Base-by-base conservation (phyloP, 2,888 invertebrate species). In the Emmelina monodactyla region DNA sequence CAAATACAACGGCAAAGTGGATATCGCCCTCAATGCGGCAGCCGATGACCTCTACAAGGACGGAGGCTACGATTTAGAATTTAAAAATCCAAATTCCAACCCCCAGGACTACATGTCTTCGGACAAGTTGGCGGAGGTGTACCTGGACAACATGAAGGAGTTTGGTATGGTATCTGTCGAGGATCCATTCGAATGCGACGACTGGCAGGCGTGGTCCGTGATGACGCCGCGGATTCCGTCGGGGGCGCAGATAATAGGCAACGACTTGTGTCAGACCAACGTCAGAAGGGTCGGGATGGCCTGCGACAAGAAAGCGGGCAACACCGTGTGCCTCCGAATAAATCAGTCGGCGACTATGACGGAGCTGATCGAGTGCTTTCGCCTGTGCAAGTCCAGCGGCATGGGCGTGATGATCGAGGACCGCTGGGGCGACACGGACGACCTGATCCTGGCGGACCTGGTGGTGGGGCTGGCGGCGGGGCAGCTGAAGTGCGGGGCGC, bases 311-410 rank as follows among this genome's bases (percentile, higher is more conserved):
- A 94, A 94, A 62, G 91, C 97, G 5, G 97, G 96, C 73, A 97
- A 98, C 72, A 88, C 95, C 46, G 79, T 97, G 33, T 83, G 94
- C 35, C 75, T 99, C 53, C 95, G 99, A 71, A 89, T 98, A 28
- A 99, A 98, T 76, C 99, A 99, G 82, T 95, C 98, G 45, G 98
- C 97, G 28, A 91, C 94, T 3, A 88, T 99, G 5, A 92, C 94
- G 14, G 99, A 99, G 69, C 87, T 97, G n/a, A 97, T 99, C 51
- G 86, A 92, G 49, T 95, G 95, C 39, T 96, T 91, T 57, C 85
- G 98, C 44, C 72, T 98, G 42, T 71, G 98, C 51, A 99, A 97
- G 78, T 89, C 95, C 9, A 98, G 97, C 73, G 97, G 97, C 75
- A 97, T 99, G 54, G 98, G 98, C 1, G 42, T 62, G 2, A 46